These are phyloP conservation scores for Dipodomys ordii DNA, from an alignment of 2,113 vertebrate genomes.

Conservation along the genomic window DNA sequence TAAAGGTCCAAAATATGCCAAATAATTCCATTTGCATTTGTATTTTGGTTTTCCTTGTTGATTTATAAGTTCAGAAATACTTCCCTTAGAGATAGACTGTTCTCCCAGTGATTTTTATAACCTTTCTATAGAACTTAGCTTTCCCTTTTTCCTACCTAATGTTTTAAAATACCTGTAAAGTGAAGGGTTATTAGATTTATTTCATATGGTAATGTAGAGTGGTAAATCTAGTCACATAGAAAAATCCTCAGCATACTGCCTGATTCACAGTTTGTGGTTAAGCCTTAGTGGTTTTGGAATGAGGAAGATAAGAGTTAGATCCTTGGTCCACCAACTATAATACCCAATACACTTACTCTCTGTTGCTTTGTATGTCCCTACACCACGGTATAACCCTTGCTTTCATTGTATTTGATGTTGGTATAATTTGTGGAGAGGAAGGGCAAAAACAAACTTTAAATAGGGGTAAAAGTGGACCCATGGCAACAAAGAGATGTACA, in stretches of 20 bases:
- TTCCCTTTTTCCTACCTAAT: not conserved
- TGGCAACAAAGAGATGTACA: too few relatives aligned
- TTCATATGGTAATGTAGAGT: not conserved
- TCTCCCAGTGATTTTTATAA: not conserved
- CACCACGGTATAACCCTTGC: too few relatives aligned
- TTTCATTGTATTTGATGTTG: too few relatives aligned
- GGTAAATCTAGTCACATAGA: not conserved
- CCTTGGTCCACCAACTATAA: not conserved
- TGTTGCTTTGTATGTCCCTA: too few relatives aligned
- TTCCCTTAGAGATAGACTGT: too few relatives aligned
- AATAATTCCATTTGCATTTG: not conserved
- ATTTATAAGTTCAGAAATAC: not conserved
- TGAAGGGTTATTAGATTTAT: not conserved
- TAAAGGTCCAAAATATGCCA: not conserved
- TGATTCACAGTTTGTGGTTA: not conserved
- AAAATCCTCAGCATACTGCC: not conserved
- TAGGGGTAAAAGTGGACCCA: too few relatives aligned
- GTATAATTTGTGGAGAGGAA: too few relatives aligned
- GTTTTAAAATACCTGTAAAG: not conserved
- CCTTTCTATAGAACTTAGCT: not conserved
- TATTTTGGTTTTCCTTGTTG: not conserved
- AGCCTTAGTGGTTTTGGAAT: not conserved
- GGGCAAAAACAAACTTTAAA: too few relatives aligned
- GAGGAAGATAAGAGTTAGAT: not conserved
- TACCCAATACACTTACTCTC: not conserved